A percentile compares a stretch with the other conserved stretches of the same genome.
Conservation (phyloP, 2,797 vertebrate species). For the Sebastes minor region DNA sequence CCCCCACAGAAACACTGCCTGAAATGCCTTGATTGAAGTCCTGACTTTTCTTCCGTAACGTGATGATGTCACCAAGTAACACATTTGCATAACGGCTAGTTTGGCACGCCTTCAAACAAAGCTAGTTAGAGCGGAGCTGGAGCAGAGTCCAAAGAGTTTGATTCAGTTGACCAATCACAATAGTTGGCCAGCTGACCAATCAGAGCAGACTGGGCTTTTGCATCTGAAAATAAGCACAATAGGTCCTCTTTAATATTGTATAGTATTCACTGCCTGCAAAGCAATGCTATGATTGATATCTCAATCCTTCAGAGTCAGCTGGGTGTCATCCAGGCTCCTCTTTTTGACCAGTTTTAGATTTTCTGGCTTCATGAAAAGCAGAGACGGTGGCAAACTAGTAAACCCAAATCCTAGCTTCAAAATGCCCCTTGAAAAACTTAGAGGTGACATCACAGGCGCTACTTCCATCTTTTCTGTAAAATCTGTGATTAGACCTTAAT, state of each 20-base stretch:
- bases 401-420: not conserved
- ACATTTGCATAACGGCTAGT: too few relatives aligned
- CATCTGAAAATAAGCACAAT: too few relatives aligned
- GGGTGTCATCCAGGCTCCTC: not conserved
- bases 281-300: not conserved
- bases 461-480: not conserved
- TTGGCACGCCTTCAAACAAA: too few relatives aligned
- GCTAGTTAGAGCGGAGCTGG: too few relatives aligned
- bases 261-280: not conserved
- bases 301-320: not conserved
- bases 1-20: not conserved
- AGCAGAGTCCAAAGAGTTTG: too few relatives aligned
- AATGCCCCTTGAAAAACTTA: not conserved
- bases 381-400: not conserved
- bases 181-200: too few relatives aligned
- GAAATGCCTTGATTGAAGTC: too few relatives aligned
- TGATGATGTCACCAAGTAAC: too few relatives aligned
- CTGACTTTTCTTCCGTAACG: too few relatives aligned
- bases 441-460: not conserved
- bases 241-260: not conserved
- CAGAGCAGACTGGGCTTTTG: too few relatives aligned
- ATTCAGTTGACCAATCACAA: too few relatives aligned
- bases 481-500: constrained; percentile 29
- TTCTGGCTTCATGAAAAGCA: not conserved
- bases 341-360: not conserved